Base-by-base conservation (phyloP, 1,140 invertebrate genomes). In the Drosophila jambulina region DNA sequence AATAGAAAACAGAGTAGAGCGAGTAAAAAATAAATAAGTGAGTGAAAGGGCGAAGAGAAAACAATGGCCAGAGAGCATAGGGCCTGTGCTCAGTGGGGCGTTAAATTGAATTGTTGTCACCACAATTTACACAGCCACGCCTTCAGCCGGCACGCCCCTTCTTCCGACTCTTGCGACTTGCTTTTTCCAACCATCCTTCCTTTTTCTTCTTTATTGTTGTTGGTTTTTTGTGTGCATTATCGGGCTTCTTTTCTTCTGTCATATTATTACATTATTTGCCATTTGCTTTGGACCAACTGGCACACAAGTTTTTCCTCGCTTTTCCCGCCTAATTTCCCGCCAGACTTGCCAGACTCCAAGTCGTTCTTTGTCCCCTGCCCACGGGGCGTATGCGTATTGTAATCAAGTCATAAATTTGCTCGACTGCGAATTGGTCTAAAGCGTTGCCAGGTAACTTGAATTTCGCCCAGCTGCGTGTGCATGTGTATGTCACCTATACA, bases 101-200 rank as follows among this genome's bases (percentile, higher is more conserved):
- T 81, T 88, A 87, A 87, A 87, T 90, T 87, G 85, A 87, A 87
- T 87, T 87, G 84, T 87, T 88, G 83, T 86, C 84, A 75, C 80
- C 83, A 56, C 77, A 80, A 87, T 82, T 80, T 76, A 61, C 57
- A 51, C 34, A 42, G 62, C 36, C 65, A 70, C 75, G 65, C 65
- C 46, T 65, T 10, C 3, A 38, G 34, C 3, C n/a, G 10, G 48
- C 46, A 57, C 32, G 40, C 19, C 43, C 25, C 43, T 34, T 29
- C 19, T 48, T 40, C 13, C 23, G 32, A 25, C 29, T 42, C 34
- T 27, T 49, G 15, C 25, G 45, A 27, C 25, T 27, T n/a, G 21
- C 53, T 48, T 40, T 69, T 70, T 48, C 13, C 36, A 25, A 17
- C 19, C 15, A 56, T 25, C 53, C 34, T 13, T 21, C 10, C n/a